Evolutionary conservation across 2,888 invertebrate species (phyloP), one percentile per base, ranked within the genome.

Genomic region (Norana najaformis): DNA sequence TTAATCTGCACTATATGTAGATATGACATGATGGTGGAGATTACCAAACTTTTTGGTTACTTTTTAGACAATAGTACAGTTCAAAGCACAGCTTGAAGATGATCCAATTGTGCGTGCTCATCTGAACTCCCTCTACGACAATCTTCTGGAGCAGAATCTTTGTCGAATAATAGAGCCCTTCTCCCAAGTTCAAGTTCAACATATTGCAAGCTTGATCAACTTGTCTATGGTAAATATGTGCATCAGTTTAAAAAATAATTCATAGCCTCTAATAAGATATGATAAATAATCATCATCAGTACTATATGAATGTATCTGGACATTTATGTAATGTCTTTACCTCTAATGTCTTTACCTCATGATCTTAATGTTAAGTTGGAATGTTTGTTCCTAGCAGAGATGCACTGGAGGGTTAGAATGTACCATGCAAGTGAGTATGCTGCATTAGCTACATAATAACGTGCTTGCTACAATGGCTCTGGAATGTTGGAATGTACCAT

Each of bases 141-240:
- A 98, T 92, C 98, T 99, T 97, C 96, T 99, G 95, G 99, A 99
- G 95, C 99, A 99, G 95, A 99, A 99, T 96, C 96, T 99, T 93
- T 98, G 98, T 95, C 96, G 99, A 92, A 98, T 99, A 93, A 99
- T 99, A 92, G 99, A 99, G 95, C 99, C 99, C 1, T 99, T 99
- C 95, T 98, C 98, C 93, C 96, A 97, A 93, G 99, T 99, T 1
- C 98, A 99, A 96, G 92, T 92, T 20, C 90, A 92, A 30, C 93
- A 93, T 83, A 91, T 93, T 85, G 92, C 92, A 8, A 82, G 83
- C 30, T 91, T 92, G 38, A 92, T 93, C 89, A 93, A 93, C 53
- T 91, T 92, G 47, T 91, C 92, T 35, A 88, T 92, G 83, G 92
- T 92, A 85, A 89, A 90, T 90, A 37, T 37, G 23, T 14, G 5